Evolutionary conservation across 2,888 invertebrate species (phyloP), one percentile per base, ranked within the genome.

Genomic region (Metacarcinus magister): DNA sequence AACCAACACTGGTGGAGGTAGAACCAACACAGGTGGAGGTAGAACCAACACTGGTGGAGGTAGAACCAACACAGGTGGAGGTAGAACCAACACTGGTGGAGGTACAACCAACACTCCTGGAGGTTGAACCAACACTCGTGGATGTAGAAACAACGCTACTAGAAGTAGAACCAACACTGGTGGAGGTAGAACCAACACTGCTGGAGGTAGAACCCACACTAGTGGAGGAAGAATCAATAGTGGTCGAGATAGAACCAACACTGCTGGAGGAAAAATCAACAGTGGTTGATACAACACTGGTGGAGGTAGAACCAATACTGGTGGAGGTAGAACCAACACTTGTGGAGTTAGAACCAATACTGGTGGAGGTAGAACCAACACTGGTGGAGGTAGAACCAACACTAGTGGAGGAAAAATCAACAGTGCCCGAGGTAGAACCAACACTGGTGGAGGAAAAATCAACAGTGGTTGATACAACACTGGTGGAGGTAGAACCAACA

Each of bases 121-220:
- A 28, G 39, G 46, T 54, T n/a, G 94, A 94, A 90, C 3, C 67
- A 39, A 39, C 39, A 39, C 39, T 39, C 0, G 39, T 39, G 39
- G 39, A 39, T 0, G 39, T 39, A 39, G 39, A 39, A 39, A 2
- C 39, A 39, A 39, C 39, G n/a, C n/a, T n/a, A n/a, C n/a, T n/a
- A 94, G 44, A 54, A 2, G 54, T 19, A 54, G 54, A 54, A 54
- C 54, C 54, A 54, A 54, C 54, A 54, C 13, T 54, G 54, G 94
- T 46, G 46, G 94, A 94, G 46, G 32, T 28, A 82, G 48, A 94
- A 94, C 16, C 48, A 87, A 87, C 87, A 87, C 1, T 32, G 32
- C 0, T 91, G 39, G 91, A 91, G 44, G 44, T 39, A 39, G 46
- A 91, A 44, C n/a, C 46, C 3, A 28, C 1, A 92, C 5, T 28